Percentiles rank a stretch among this genome's conserved stretches.
phyloP scores from a whole-genome alignment of 2,113 vertebrate species.

The Tautogolabrus adspersus region DNA sequence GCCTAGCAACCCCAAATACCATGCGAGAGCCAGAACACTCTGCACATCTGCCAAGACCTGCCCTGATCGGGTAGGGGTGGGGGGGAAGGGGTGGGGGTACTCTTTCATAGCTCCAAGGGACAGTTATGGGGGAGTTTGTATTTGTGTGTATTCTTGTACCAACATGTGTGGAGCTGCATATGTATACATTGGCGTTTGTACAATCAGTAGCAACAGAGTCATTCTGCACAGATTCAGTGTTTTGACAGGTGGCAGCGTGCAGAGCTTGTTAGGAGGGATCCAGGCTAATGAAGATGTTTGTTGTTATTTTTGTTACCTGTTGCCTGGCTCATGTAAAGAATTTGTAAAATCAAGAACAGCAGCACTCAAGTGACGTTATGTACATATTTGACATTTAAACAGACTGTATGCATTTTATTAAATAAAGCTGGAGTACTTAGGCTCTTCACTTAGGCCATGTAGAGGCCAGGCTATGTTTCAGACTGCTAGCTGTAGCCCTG shows the following conservation, averaged over 20 bases:
- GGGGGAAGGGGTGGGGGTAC: constrained; percentile 46
- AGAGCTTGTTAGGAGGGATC: constrained; percentile 2
- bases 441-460: too few relatives aligned
- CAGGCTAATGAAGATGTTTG: not conserved
- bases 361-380: not conserved
- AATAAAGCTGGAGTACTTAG: too few relatives aligned
- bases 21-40: constrained; percentile 62
- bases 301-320: not conserved
- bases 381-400: not conserved
- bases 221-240: constrained; percentile 47
- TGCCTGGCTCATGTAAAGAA: not conserved
- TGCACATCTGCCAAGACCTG: constrained; percentile 79
- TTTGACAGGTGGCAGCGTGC: constrained; percentile 70
- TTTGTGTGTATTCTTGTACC: constrained; percentile 12
- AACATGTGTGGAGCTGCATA: constrained; percentile 11
- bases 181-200: not conserved
- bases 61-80: constrained; percentile 41
- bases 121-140: not conserved
- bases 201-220: not conserved
- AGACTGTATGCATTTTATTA: not conserved
- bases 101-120: constrained; percentile 22
- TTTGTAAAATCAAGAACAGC: not conserved
- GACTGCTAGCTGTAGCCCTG: too few relatives aligned
- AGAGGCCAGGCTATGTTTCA: too few relatives aligned
- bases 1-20: constrained; percentile 72